Conservation (phyloP, 1,140 invertebrate species). For the Procambarus clarkii region DNA sequence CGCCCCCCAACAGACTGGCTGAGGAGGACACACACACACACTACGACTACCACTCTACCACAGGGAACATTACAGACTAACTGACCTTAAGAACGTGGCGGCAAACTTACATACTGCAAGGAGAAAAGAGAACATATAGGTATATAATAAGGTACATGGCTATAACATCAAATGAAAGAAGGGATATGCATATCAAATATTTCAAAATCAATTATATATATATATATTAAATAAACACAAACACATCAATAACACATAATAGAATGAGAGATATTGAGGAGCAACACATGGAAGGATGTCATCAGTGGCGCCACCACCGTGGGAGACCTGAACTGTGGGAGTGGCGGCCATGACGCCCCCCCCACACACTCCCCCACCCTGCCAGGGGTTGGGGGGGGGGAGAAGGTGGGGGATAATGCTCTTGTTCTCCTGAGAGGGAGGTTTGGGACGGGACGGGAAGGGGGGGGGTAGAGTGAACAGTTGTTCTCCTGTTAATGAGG, state of each 20-base stretch:
- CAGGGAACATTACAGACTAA: constrained; percentile 62
- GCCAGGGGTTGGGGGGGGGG: background rate
- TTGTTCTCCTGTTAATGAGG: no score
- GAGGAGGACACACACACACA: background rate
- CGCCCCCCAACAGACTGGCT: no score
- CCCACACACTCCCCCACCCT: background rate
- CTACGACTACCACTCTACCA: constrained; percentile 31
- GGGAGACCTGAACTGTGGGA: background rate
- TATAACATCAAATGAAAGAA: constrained; percentile 29
- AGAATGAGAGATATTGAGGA: constrained; percentile 17
- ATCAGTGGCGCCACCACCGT: background rate
- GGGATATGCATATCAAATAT: constrained; percentile 49
- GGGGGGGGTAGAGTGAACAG: no score
- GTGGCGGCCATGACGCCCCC: background rate
- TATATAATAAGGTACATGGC: constrained; percentile 50
- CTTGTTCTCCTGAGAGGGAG: no score
- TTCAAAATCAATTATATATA: constrained; percentile 28
- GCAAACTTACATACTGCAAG: constrained; percentile 70
- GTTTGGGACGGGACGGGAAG: no score
- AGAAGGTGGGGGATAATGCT: no score
- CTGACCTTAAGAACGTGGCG: constrained; percentile 65
- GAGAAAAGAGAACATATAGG: constrained; percentile 66
- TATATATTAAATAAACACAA: background rate
- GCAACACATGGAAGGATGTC: background rate
- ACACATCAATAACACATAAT: no score